Conservation (phyloP, 2,113 vertebrate genomes). For the Heterocephalus glaber region DNA sequence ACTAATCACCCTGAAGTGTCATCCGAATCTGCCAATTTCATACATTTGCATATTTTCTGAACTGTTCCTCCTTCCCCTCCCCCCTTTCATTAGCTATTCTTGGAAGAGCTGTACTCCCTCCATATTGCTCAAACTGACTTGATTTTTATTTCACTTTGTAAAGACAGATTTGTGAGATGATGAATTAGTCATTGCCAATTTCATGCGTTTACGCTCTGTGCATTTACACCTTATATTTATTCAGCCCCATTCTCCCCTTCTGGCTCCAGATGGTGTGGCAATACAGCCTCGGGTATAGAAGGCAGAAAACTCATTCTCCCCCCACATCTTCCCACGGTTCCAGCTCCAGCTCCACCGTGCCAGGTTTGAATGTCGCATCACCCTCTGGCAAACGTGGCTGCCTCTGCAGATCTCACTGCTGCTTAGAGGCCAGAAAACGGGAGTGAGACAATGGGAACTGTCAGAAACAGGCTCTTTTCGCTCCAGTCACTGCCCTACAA, state of each 20-base stretch:
- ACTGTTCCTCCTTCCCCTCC: not conserved
- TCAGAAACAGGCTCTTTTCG: not conserved
- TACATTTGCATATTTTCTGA: constrained; percentile 75
- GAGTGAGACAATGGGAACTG: not conserved
- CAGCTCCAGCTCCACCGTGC: not conserved
- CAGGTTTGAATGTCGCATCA: constrained; percentile 28
- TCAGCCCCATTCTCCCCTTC: constrained; percentile 64
- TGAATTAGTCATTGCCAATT: constrained; percentile 81
- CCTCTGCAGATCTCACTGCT: not conserved
- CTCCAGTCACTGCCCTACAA: not conserved
- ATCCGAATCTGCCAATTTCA: constrained; percentile 73
- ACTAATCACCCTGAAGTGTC: constrained; percentile 76
- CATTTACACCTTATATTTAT: constrained; percentile 79
- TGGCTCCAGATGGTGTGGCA: constrained; percentile 79
- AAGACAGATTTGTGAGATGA: constrained; percentile 80
- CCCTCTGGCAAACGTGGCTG: constrained; percentile 14
- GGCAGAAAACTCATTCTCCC: not conserved
- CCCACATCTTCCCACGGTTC: not conserved
- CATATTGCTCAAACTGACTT: constrained; percentile 67
- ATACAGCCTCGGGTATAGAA: constrained; percentile 45
- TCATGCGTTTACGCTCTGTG: constrained; percentile 71
- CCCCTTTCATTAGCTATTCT: constrained; percentile 71
- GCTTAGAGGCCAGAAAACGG: not conserved
- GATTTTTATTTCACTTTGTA: constrained; percentile 78
- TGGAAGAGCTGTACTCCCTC: constrained; percentile 48